Percentiles rank a stretch among this genome's conserved stretches.
Evolutionary conservation across 2,888 invertebrate genomes (phyloP).

Genomic region (Meloe dianella): DNA sequence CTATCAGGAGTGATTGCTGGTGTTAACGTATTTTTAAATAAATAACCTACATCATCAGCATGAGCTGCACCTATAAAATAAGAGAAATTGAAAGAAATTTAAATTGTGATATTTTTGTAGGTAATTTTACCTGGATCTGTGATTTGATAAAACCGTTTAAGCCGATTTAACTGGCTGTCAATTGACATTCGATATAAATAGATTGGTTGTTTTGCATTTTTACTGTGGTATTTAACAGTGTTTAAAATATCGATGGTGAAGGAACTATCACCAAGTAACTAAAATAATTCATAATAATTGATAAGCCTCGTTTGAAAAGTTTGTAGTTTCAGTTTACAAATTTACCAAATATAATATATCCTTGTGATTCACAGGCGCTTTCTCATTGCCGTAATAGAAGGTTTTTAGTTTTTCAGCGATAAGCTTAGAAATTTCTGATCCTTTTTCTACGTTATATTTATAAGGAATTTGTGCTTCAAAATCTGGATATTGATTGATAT

Average conservation of each 20-base stretch:
- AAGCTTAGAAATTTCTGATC: slow-evolving; percentile 38
- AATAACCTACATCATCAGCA: slow-evolving; percentile 44
- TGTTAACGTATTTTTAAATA: slow-evolving; percentile 38
- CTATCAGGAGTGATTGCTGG: slow-evolving; percentile 39
- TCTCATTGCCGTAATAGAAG: slow-evolving; percentile 44
- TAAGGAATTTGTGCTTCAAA: slow-evolving; percentile 42
- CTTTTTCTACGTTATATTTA: slow-evolving; percentile 39
- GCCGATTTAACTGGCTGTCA: slow-evolving; percentile 38
- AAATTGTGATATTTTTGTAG: too few species aligned
- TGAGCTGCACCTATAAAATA: slow-evolving; percentile 37
- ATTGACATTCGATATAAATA: slow-evolving; percentile 42
- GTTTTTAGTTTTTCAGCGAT: slow-evolving; percentile 57
- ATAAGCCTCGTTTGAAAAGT: background rate
- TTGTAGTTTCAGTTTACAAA: background rate
- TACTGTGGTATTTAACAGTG: slow-evolving; percentile 33
- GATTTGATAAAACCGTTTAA: slow-evolving; percentile 35
- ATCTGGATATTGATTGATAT: slow-evolving; percentile 27
- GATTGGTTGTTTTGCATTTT: slow-evolving; percentile 36
- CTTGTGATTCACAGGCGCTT: background rate
- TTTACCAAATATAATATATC: too few species aligned
- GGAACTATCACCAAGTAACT: slow-evolving; percentile 42
- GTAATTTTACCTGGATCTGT: slow-evolving; percentile 34
- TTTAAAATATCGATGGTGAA: slow-evolving; percentile 36
- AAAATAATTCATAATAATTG: slow-evolving; percentile 28
- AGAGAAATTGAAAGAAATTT: background rate